phyloP scores from a whole-genome alignment of 2,797 vertebrate species.

The Pteropus rufus region DNA sequence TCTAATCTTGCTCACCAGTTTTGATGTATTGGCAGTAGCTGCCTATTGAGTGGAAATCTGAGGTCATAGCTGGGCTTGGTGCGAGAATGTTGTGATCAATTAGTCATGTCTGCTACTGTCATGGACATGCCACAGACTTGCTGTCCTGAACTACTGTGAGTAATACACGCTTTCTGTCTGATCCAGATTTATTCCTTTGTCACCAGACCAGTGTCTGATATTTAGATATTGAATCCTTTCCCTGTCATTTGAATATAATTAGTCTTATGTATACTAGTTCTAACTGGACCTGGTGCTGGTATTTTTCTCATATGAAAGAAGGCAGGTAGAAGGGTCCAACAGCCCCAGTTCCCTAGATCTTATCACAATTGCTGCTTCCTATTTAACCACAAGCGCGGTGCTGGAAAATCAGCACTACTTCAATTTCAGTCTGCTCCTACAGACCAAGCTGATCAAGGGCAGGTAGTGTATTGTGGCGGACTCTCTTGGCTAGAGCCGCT shows the following conservation, averaged over 20 bases:
- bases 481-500: neutral
- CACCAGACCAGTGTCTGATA: neutral
- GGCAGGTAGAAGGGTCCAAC: neutral
- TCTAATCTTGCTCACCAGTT: neutral
- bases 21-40: neutral
- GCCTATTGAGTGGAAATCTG: neutral
- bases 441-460: neutral
- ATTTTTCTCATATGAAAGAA: neutral
- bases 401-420: neutral
- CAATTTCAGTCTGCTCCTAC: neutral
- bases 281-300: neutral
- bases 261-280: neutral
- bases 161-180: neutral
- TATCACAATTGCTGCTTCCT: neutral
- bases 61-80: neutral
- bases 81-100: neutral
- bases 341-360: neutral
- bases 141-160: neutral
- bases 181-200: neutral
- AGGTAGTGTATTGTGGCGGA: neutral
- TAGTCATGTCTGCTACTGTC: neutral
- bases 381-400: neutral
- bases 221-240: neutral
- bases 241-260: neutral
- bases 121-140: neutral